These are phyloP conservation scores for Deroptyus accipitrinus DNA, from an alignment of 2,113 vertebrate genomes.

Conservation along the genomic window DNA sequence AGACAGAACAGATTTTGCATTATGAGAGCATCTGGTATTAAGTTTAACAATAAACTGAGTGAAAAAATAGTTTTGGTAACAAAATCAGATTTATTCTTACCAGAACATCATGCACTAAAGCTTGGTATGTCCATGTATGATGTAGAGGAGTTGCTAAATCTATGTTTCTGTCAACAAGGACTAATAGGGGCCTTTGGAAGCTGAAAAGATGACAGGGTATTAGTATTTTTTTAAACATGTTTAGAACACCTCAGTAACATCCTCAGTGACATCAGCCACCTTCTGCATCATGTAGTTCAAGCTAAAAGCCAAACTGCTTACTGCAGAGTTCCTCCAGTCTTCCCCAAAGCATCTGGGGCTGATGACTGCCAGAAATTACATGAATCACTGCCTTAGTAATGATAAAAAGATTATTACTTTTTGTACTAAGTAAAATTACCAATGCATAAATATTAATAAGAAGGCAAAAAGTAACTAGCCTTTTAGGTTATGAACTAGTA, in stretches of 20 bases:
- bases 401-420: not conserved
- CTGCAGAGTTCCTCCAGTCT: not conserved
- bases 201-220: constrained; percentile 72
- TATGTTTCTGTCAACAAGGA: constrained; percentile 95
- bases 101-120: constrained; percentile 97
- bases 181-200: constrained; percentile 94
- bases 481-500: not conserved
- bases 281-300: not conserved
- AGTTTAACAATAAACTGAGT: not conserved
- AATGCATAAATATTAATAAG: not conserved
- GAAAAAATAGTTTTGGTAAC: constrained; percentile 24
- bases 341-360: not conserved
- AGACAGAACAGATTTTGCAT: not conserved
- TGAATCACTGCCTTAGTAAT: not conserved
- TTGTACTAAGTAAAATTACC: not conserved
- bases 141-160: constrained; percentile 98
- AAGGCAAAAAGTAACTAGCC: not conserved
- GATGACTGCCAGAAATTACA: not conserved
- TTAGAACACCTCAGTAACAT: constrained; percentile 14
- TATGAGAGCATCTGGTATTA: not conserved
- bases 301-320: not conserved
- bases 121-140: constrained; percentile 99
- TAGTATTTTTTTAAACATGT: constrained; percentile 44
- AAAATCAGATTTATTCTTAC: constrained; percentile 78
- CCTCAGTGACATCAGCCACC: not conserved